Conservation (phyloP, 2,888 invertebrate species). For the Hermaeophaga mercurialis region DNA sequence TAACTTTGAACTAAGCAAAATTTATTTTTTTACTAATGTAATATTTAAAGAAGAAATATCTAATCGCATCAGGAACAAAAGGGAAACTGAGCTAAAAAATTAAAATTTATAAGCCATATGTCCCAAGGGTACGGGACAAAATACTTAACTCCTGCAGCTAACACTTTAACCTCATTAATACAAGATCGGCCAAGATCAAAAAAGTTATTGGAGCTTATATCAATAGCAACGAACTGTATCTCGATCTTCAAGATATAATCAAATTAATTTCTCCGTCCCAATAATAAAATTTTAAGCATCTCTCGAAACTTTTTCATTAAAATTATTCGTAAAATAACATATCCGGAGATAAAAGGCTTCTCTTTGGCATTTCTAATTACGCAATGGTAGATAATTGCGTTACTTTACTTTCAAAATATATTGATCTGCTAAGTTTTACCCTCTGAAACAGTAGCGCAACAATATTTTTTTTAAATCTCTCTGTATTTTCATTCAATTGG, state of each 20-base stretch:
- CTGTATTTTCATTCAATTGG: no score
- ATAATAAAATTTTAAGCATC: constrained; percentile 44
- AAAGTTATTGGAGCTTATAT: constrained; percentile 21
- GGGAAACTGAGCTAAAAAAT: no score
- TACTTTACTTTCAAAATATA: constrained; percentile 53
- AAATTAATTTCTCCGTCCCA: constrained; percentile 44
- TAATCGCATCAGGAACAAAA: no score
- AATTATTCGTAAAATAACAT: constrained; percentile 52
- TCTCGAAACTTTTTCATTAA: constrained; percentile 49
- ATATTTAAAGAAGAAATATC: no score
- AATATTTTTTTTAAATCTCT: neutral
- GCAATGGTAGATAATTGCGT: constrained; percentile 55
- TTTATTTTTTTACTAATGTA: no score
- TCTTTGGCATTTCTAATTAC: constrained; percentile 54
- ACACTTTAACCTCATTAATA: constrained; percentile 22
- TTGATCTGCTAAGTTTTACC: constrained; percentile 43
- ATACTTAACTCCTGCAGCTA: neutral
- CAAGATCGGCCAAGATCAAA: constrained; percentile 4
- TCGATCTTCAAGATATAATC: constrained; percentile 40
- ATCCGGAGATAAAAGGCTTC: constrained; percentile 51
- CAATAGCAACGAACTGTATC: constrained; percentile 34
- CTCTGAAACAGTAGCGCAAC: neutral
- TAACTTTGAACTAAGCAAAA: no score
- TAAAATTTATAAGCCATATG: no score
- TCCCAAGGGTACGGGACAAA: no score